Conservation (phyloP, 2,113 vertebrate genomes). For the Sander vitreus region DNA sequence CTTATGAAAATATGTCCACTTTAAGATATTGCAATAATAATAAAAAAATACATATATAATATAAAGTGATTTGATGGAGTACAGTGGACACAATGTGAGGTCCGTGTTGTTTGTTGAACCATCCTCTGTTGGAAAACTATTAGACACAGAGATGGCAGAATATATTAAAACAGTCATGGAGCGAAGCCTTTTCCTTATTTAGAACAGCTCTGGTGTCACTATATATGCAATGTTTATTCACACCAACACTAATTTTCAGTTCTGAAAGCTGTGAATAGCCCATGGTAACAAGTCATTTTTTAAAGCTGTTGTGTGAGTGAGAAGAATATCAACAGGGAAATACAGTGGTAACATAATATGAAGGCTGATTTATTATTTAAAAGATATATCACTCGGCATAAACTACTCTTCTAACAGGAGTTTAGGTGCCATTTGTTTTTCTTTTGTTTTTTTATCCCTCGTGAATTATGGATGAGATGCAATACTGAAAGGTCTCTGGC, state of each 20-base stretch:
- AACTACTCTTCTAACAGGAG: neutral
- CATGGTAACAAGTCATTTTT: slow-evolving; percentile 23
- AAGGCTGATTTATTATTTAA: neutral
- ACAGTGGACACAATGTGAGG: neutral
- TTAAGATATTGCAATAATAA: neutral
- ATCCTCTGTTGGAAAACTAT: neutral
- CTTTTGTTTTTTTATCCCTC: neutral
- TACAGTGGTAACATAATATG: neutral
- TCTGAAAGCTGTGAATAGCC: slow-evolving; percentile 52
- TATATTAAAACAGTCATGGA: neutral
- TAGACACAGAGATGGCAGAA: neutral
- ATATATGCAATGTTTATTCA: slow-evolving; percentile 42
- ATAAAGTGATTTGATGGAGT: neutral
- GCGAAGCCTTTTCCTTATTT: slow-evolving; percentile 18
- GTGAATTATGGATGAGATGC: slow-evolving; percentile 10
- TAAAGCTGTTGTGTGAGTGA: slow-evolving; percentile 31
- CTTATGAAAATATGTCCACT: no score
- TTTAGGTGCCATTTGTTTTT: neutral
- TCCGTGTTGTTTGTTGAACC: neutral
- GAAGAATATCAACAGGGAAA: slow-evolving; percentile 5
- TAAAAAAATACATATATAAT: neutral
- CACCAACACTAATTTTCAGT: slow-evolving; percentile 39
- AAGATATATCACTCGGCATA: neutral
- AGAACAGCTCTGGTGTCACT: slow-evolving; percentile 26
- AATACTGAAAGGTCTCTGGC: slow-evolving; percentile 28